Evolutionary conservation across 2,113 vertebrate genomes (phyloP).

Genomic region (Chaetura pelagica): DNA sequence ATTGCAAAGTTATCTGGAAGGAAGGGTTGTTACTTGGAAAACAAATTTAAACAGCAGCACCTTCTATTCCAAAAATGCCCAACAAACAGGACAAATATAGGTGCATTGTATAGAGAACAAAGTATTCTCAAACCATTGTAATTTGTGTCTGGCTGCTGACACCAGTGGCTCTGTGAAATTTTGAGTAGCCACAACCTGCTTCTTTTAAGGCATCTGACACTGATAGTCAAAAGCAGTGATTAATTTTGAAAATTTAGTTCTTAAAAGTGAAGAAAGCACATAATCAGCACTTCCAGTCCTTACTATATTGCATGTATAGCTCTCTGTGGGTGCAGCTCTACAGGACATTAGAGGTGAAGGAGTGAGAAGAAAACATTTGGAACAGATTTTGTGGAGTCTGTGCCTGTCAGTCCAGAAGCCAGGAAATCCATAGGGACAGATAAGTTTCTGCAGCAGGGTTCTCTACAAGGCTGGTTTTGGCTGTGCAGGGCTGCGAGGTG

Average conservation of each 20-base stretch:
- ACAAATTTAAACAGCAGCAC: not conserved
- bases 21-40: slow-evolving; percentile 8
- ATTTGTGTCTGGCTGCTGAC: not conserved
- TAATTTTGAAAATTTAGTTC: not conserved
- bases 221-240: not conserved
- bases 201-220: not conserved
- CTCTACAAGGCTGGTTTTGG: not conserved
- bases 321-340: not conserved
- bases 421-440: not conserved
- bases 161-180: not conserved
- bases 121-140: not conserved
- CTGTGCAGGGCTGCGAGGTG: not conserved
- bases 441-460: not conserved
- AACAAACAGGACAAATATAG: not conserved
- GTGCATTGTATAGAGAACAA: not conserved
- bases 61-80: not conserved
- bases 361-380: slow-evolving; percentile 41
- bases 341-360: not conserved
- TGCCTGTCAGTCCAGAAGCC: not conserved
- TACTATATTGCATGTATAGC: slow-evolving; percentile 22
- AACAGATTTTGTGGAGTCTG: slow-evolving; percentile 6
- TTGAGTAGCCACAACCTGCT: not conserved
- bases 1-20: not conserved
- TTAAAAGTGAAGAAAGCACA: not conserved
- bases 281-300: slow-evolving; percentile 11